Evolutionary conservation across 1,140 invertebrate species (phyloP).

Genomic region (Ooceraea biroi): DNA sequence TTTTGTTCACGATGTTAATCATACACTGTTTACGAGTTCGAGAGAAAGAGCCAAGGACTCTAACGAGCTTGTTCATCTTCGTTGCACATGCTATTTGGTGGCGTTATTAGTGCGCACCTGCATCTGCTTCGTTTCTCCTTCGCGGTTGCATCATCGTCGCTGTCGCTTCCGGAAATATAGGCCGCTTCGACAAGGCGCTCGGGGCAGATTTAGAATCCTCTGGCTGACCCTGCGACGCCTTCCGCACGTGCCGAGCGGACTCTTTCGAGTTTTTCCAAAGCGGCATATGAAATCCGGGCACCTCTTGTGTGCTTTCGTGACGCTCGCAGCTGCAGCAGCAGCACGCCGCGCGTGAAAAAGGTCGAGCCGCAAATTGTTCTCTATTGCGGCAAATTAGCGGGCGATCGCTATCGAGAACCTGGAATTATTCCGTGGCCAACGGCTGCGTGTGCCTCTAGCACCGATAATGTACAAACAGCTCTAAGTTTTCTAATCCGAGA

Average conservation of each 20-base stretch:
- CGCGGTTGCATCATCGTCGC: constrained; percentile 69
- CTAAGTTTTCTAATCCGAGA: constrained; percentile 10
- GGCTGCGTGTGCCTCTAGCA: constrained; percentile 14
- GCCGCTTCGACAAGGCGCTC: constrained; percentile 73
- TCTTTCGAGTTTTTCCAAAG: constrained; percentile 61
- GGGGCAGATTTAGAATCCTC: constrained; percentile 76
- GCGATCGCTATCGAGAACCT: constrained; percentile 67
- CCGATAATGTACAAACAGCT: constrained; percentile 11
- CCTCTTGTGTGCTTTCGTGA: constrained; percentile 40
- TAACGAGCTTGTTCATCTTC: constrained; percentile 44
- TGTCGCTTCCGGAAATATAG: constrained; percentile 76
- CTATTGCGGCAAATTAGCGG: constrained; percentile 69
- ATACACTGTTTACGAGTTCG: background rate
- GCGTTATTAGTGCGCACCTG: constrained; percentile 51
- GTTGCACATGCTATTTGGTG: constrained; percentile 25
- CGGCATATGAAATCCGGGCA: constrained; percentile 28
- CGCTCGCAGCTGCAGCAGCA: constrained; percentile 56
- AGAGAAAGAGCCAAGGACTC: background rate
- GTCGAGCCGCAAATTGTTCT: constrained; percentile 72
- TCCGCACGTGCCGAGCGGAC: constrained; percentile 30
- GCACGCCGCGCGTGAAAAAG: constrained; percentile 57
- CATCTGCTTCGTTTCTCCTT: constrained; percentile 72
- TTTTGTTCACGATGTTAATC: background rate
- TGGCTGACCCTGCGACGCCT: background rate
- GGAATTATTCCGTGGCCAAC: constrained; percentile 61